Evolutionary conservation across 2,113 vertebrate genomes (phyloP).

Genomic region (Mustelus asterias): DNA sequence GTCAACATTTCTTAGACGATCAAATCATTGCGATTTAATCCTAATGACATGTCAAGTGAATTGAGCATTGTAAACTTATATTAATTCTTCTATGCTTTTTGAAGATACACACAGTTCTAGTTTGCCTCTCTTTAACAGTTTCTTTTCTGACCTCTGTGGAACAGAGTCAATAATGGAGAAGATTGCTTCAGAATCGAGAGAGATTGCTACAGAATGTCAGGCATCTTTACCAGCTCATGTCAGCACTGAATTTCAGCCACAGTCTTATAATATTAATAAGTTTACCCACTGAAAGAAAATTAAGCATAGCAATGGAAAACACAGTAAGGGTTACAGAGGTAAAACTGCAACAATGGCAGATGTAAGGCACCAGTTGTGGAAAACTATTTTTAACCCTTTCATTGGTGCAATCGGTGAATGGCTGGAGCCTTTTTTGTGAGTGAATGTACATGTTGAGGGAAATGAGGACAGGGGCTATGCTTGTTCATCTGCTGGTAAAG

Average conservation of each 20-base stretch:
- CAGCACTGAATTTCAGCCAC: neutral
- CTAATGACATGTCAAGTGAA: neutral
- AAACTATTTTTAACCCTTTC: neutral
- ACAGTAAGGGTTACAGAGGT: neutral
- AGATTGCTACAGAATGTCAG: neutral
- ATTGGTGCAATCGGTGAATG: neutral
- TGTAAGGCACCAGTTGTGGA: neutral
- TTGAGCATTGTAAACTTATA: neutral
- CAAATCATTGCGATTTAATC: neutral
- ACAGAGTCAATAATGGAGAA: slow-evolving; percentile 11
- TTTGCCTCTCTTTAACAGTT: neutral
- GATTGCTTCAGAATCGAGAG: neutral
- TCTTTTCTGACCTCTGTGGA: neutral
- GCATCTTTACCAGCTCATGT: neutral
- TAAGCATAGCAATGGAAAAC: neutral
- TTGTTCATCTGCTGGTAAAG: neutral
- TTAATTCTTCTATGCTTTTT: neutral
- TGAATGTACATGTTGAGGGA: neutral
- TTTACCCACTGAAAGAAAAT: neutral
- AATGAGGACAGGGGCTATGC: neutral
- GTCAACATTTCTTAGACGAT: neutral
- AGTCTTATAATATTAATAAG: neutral
- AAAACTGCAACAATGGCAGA: neutral
- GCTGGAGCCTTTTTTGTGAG: neutral
- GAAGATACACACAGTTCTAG: neutral